A percentile compares a stretch with the other conserved stretches of the same genome.
These are phyloP conservation scores for Agonopterix alstromeriana DNA, from an alignment of 2,888 invertebrate genomes.

Conservation along the genomic window DNA sequence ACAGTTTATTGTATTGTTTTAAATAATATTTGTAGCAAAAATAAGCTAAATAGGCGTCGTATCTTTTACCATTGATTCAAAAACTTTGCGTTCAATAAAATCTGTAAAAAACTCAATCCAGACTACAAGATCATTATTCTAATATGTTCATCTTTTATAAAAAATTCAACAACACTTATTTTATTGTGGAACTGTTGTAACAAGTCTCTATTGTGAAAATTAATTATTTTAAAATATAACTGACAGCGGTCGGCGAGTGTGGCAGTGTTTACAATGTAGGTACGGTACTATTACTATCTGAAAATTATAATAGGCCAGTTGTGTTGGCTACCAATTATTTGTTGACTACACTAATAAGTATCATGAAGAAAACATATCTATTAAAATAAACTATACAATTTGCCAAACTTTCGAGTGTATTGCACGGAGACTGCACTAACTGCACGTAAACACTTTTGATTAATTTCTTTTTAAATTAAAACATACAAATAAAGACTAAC, in stretches of 20 bases:
- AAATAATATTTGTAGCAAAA: constrained; percentile 70
- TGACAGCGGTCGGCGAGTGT: constrained; percentile 72
- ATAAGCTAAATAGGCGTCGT: constrained; percentile 60
- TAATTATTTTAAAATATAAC: constrained; percentile 33
- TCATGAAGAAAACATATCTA: constrained; percentile 29
- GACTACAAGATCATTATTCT: constrained; percentile 76
- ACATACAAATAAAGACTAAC: constrained; percentile 32
- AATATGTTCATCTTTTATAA: constrained; percentile 73
- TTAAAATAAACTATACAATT: constrained; percentile 50
- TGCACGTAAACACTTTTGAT: constrained; percentile 38
- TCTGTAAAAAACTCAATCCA: constrained; percentile 73
- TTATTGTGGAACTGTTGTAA: constrained; percentile 71
- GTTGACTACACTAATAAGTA: constrained; percentile 29
- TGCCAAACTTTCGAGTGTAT: constrained; percentile 54
- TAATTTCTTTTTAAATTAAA: constrained; percentile 20
- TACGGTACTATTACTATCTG: constrained; percentile 31
- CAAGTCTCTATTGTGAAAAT: constrained; percentile 72
- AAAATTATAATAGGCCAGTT: constrained; percentile 59
- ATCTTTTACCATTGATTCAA: constrained; percentile 28
- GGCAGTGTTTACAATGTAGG: constrained; percentile 51
- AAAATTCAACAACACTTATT: constrained; percentile 75
- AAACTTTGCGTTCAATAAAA: constrained; percentile 62
- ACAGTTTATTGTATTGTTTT: constrained; percentile 46
- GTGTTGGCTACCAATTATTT: constrained; percentile 75
- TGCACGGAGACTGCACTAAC: constrained; percentile 63